Conservation (phyloP, 2,113 vertebrate species). For the Rhinolophus sinicus region DNA sequence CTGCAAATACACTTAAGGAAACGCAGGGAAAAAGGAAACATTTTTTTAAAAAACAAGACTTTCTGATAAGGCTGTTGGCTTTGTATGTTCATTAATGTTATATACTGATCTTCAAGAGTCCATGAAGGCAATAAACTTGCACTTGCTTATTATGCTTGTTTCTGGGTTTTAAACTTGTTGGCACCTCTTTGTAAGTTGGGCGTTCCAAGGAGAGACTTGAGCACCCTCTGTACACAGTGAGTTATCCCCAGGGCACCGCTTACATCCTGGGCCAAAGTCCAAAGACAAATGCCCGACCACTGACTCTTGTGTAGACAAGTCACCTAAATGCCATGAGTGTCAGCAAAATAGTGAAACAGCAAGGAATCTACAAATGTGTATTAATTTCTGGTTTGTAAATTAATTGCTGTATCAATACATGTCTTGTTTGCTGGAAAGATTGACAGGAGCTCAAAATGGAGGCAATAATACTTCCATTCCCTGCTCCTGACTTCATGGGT, state of each 20-base stretch:
- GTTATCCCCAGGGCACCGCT: too few relatives aligned
- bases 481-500: not conserved
- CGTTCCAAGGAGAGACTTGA: not conserved
- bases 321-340: not conserved
- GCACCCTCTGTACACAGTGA: rapidly evolving
- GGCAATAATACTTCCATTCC: not conserved
- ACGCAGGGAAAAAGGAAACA: not conserved
- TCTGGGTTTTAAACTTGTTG: not conserved
- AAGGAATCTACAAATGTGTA: not conserved
- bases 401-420: not conserved
- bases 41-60: not conserved
- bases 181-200: not conserved
- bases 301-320: not conserved
- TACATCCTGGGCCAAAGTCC: not conserved
- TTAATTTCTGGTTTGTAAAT: not conserved
- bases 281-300: not conserved
- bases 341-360: not conserved
- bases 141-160: not conserved
- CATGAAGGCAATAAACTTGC: not conserved
- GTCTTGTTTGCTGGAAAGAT: not conserved
- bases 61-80: not conserved
- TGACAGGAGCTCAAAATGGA: not conserved
- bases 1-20: not conserved
- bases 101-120: conserved; percentile 12
- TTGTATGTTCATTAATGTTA: conserved; percentile 32